Evolutionary conservation across 2,888 invertebrate species (phyloP).

Genomic region (Iphiclides podalirius): DNA sequence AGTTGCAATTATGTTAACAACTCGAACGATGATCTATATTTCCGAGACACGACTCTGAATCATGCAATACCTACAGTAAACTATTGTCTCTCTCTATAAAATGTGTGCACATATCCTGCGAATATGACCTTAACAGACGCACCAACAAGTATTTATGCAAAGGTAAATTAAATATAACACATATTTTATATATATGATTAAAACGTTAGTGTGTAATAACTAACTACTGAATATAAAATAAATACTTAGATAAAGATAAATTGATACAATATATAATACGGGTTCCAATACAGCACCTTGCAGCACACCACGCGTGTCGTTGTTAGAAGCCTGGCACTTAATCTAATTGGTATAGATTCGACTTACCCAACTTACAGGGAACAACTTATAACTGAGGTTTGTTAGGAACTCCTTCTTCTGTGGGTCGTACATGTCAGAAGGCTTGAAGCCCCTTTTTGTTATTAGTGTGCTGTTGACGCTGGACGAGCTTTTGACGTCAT

Average conservation of each 20-base stretch:
- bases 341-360: slow-evolving; percentile 37
- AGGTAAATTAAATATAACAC: background rate
- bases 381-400: slow-evolving; percentile 89
- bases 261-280: slow-evolving; percentile 26
- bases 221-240: slow-evolving; percentile 22
- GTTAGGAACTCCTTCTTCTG: slow-evolving; percentile 89
- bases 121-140: too few species aligned
- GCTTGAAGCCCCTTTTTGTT: slow-evolving; percentile 88
- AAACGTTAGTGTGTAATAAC: background rate
- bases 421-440: slow-evolving; percentile 91
- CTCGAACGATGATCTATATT: background rate
- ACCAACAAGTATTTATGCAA: too few species aligned
- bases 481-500: slow-evolving; percentile 71
- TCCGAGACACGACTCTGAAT: too few species aligned
- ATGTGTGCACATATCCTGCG: too few species aligned
- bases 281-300: slow-evolving; percentile 43
- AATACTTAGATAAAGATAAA: slow-evolving; percentile 32
- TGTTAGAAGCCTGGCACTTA: slow-evolving; percentile 56
- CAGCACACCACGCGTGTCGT: slow-evolving; percentile 38
- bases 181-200: too few species aligned
- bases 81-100: too few species aligned
- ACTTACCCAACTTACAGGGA: slow-evolving; percentile 91
- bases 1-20: background rate
- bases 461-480: slow-evolving; percentile 82
- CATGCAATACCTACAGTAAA: too few species aligned